Base-by-base conservation (phyloP, 2,113 vertebrate genomes). In the Channa argus region DNA sequence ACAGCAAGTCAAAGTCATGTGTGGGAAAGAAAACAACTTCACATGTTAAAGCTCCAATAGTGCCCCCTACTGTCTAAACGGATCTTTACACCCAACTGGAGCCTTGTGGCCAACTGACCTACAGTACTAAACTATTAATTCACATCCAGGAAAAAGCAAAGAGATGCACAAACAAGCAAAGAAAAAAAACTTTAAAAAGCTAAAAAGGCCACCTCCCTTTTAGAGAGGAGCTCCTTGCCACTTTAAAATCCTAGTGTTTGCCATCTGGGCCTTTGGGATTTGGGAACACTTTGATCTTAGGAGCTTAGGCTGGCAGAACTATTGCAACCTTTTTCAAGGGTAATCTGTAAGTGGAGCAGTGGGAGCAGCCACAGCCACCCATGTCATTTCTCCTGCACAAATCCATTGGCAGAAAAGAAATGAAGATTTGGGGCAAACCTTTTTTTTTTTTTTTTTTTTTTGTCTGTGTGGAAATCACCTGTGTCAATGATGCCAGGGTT, bases 401-500 rank as follows among this genome's bases (percentile, higher is more conserved):
- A 24, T 24, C 1, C 24, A 24, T 1, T 1, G 24, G 24, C 24
- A 24, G 24, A 24, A 24, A 24, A 24, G 24, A 24, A 24, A 24
- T 24, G 1, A 24, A 24, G 24, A 24, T 24, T 24, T 24, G 7
- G 13, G 41, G 10, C 8, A 46, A 3, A 13, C 12, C 1, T 5
- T 5, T 14, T 8, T 1, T 24, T 39, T 38, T 8, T 1, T 24
- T 39, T 38, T 55, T 5, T 24, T 13, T n/a, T 36, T 11, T 5
- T 9, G 45, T 5, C 0, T 1, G 11, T 45, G 8, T 43, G 6
- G 51, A 45, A 65, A 44, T 59, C 62, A 94, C 94, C 94, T 85
- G 94, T 95, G 83, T 92, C 86, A 53, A 95, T 92, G 85, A 90
- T 82, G 45, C 88, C 91, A 4, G 94, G 92, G 49, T 94, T 94